A percentile compares a stretch with the other conserved stretches of the same genome.
Conservation (phyloP, 2,888 invertebrate species). For the Resseliella maxima region DNA sequence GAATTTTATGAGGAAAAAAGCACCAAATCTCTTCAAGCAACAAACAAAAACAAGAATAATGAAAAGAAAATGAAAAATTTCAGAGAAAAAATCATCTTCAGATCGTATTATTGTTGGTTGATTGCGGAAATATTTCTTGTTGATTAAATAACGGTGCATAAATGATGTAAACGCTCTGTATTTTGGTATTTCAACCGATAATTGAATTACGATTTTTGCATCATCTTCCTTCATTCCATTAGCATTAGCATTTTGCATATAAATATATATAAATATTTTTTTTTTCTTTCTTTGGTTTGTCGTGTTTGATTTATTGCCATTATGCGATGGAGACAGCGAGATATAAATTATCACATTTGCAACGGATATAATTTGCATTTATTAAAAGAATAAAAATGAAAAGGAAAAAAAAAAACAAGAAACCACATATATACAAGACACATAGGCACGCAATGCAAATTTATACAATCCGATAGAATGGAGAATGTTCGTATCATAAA, state of each 20-base stretch:
- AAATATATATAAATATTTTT: too few relatives aligned
- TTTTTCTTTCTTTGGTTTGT: not conserved
- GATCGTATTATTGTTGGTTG: not conserved
- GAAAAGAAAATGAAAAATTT: too few relatives aligned
- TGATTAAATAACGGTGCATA: slow-evolving; percentile 50
- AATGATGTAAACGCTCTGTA: not conserved
- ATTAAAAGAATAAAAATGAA: not conserved
- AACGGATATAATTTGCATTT: not conserved
- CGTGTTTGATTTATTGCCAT: not conserved
- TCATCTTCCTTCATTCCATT: not conserved
- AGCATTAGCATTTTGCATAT: not conserved
- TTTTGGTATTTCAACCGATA: not conserved
- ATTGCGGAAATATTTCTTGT: not conserved
- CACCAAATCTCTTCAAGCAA: too few relatives aligned
- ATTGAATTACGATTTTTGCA: slow-evolving; percentile 18
- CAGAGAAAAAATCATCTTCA: not conserved
- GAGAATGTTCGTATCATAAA: not conserved
- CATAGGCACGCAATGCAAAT: not conserved
- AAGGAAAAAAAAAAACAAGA: not conserved
- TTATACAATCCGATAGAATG: not conserved
- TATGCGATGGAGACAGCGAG: not conserved
- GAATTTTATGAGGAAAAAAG: too few relatives aligned
- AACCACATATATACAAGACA: not conserved
- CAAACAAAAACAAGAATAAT: not conserved
- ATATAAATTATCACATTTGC: slow-evolving; percentile 24